Evolutionary conservation across 2,113 vertebrate genomes (phyloP).

Genomic region (Aramus guarauna): DNA sequence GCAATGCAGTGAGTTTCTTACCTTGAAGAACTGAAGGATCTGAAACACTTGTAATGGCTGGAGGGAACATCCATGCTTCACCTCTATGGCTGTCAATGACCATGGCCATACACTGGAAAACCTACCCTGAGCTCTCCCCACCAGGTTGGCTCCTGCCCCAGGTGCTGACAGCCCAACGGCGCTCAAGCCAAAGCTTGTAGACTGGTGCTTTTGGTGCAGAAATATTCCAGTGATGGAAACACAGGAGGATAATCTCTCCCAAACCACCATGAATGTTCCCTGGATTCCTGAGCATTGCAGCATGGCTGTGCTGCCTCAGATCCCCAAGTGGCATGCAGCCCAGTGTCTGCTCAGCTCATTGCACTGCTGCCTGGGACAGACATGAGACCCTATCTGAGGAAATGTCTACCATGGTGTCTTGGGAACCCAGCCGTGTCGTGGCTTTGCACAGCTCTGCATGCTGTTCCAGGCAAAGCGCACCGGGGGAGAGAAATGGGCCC

Average conservation of each 20-base stretch:
- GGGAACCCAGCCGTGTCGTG: accelerated
- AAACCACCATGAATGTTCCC: not conserved
- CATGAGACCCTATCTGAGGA: not conserved
- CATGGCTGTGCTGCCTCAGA: not conserved
- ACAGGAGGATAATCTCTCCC: not conserved
- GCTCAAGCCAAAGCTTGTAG: not conserved
- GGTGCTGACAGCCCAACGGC: not conserved
- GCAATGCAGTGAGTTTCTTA: not conserved
- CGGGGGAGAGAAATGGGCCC: not conserved
- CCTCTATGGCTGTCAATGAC: not conserved
- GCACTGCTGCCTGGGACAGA: not conserved
- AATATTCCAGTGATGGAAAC: not conserved
- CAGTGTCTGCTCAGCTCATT: not conserved
- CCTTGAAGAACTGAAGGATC: not conserved
- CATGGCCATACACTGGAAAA: not conserved
- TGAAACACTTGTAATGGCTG: not conserved
- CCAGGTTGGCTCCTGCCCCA: not conserved
- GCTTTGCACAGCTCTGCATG: not conserved
- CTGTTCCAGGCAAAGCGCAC: not conserved
- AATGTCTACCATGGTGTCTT: not conserved
- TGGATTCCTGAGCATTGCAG: not conserved
- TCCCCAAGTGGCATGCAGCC: not conserved
- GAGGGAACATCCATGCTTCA: not conserved
- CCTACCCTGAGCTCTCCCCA: not conserved
- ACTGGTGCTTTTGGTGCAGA: not conserved